Conservation (phyloP, 2,797 vertebrate species). For the Phataginus tetradactyla region DNA sequence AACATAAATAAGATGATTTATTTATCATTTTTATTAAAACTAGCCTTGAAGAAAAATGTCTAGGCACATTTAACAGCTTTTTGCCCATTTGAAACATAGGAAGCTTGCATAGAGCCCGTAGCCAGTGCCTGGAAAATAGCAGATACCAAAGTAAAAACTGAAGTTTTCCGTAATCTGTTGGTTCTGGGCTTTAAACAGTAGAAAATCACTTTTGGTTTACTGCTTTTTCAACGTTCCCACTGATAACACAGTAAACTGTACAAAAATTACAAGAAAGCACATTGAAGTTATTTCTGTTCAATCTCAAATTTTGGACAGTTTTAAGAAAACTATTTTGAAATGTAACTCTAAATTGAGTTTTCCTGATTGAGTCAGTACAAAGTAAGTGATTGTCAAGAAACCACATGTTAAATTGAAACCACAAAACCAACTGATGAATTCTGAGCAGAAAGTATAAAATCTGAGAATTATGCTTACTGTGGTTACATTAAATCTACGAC, state of each 20-base stretch:
- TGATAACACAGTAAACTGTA: neutral
- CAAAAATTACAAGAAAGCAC: neutral
- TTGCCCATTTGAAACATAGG: neutral
- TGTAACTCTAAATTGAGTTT: neutral
- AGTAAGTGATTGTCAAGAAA: slow-evolving; percentile 8
- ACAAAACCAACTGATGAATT: neutral
- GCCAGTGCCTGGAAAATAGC: neutral
- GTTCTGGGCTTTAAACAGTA: neutral
- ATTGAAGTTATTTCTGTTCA: neutral
- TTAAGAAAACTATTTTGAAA: neutral
- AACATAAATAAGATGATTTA: neutral
- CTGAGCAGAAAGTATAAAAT: neutral
- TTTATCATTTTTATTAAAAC: neutral
- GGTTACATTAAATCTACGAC: neutral
- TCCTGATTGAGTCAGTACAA: neutral
- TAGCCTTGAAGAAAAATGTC: neutral
- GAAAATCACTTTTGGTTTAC: neutral
- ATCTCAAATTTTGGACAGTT: neutral
- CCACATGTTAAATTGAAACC: slow-evolving; percentile 7
- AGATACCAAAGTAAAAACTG: neutral
- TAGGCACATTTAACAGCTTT: neutral
- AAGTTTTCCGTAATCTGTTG: neutral
- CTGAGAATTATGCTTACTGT: neutral
- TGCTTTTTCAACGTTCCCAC: neutral
- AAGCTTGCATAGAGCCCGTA: neutral